Conservation (phyloP, 2,113 vertebrate genomes). For the Micromys minutus region DNA sequence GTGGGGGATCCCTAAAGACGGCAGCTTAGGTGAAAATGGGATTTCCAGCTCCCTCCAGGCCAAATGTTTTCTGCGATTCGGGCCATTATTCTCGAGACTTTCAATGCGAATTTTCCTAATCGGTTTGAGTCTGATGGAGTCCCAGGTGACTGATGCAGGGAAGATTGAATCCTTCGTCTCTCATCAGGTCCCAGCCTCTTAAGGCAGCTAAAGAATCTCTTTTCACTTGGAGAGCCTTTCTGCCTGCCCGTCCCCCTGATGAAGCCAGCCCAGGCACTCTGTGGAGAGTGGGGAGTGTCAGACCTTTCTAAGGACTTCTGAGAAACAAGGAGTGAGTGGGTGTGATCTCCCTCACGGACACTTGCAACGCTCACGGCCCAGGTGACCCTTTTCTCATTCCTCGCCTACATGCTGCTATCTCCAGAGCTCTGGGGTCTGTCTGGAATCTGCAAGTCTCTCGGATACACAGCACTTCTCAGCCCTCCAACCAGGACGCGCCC, state of each 20-base stretch:
- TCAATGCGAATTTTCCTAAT: constrained; percentile 87
- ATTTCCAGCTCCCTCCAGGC: constrained; percentile 82
- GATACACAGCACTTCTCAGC: not conserved
- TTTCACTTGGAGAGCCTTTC: constrained; percentile 70
- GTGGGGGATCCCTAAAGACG: constrained; percentile 84
- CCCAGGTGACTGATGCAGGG: constrained; percentile 83
- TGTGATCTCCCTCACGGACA: not conserved
- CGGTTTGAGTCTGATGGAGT: constrained; percentile 83
- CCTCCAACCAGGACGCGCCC: not conserved
- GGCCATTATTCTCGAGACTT: constrained; percentile 87
- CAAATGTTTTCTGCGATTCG: constrained; percentile 82
- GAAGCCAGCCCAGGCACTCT: constrained; percentile 45
- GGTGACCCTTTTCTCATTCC: not conserved
- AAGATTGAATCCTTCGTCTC: constrained; percentile 82
- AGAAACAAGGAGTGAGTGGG: not conserved
- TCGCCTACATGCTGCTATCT: not conserved
- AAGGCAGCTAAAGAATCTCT: constrained; percentile 78
- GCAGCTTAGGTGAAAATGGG: constrained; percentile 80
- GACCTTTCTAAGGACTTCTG: not conserved
- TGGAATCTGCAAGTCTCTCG: not conserved
- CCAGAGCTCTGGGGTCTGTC: not conserved
- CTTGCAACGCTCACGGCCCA: rapidly evolving
- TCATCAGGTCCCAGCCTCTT: constrained; percentile 87
- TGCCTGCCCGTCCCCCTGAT: constrained; percentile 67
- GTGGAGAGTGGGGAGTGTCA: not conserved